Evolutionary conservation across 2,888 invertebrate genomes (phyloP), one percentile per base, ranked within the genome.

Genomic region (Sepiola atlantica): DNA sequence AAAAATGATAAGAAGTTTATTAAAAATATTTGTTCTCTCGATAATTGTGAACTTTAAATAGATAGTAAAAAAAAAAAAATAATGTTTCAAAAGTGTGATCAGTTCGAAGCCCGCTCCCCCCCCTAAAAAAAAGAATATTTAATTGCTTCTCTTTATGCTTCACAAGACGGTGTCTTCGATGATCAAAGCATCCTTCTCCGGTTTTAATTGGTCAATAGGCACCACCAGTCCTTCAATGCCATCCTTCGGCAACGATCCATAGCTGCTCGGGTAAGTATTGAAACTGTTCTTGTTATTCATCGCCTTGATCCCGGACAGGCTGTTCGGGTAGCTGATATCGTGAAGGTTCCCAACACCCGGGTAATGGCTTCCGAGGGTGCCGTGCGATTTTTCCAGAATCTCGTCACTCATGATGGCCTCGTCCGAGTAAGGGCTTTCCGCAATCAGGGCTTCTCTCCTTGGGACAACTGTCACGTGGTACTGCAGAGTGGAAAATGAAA

Each of bases 341-440:
- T 92, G 28, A 28, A n/a, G 54, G 4, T 45, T 45, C 2, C 55
- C 55, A 1, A 92, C 92, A n/a, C 92, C 92, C 4, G 24, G 45
- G 54, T 45, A 92, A 24, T 45, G 55, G 20, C 92, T 54, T 18
- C 92, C 92, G 8, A 92, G 92, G 92, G 24, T 92, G 92, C n/a
- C 54, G 28, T n/a, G 45, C 35, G 54, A 92, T 20, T 92, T 92
- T 28, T 92, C 45, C 54, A 55, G n/a, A n/a, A 93, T 95, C 54
- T 96, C 96, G 35, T 95, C 96, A 35, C 95, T 95, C 93, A 95
- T 95, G 32, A 96, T 96, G 92, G 96, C 96, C 16, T 95, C 94
- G 94, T 96, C 96, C 0, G 96, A 94, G 18, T 96, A 95, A 24
- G 96, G 96, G 94, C 95, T 96, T 55, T 96, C 92, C 8, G 45